Conservation (phyloP, 2,888 invertebrate genomes). For the Anodontia alba region DNA sequence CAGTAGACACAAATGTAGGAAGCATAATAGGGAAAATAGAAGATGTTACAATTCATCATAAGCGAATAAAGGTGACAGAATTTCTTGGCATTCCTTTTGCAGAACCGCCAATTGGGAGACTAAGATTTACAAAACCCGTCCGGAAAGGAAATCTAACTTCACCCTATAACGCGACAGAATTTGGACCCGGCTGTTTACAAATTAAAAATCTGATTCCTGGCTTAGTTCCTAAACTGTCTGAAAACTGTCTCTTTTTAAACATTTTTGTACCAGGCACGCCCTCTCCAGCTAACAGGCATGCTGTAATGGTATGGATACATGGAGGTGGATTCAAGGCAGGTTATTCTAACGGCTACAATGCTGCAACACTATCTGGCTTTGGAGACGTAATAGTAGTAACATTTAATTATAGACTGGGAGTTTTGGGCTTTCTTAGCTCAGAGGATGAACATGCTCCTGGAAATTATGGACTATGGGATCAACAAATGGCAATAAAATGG, state of each 20-base stretch:
- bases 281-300: slow-evolving; percentile 14
- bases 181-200: slow-evolving; percentile 34
- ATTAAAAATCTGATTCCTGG: neutral
- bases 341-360: slow-evolving; percentile 20
- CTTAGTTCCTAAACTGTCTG: slow-evolving; percentile 1
- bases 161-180: slow-evolving; percentile 12
- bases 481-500: slow-evolving; percentile 57
- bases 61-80: slow-evolving; percentile 17
- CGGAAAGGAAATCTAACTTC: slow-evolving; percentile 33
- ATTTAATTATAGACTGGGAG: slow-evolving; percentile 47
- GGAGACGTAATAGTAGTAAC: slow-evolving; percentile 46
- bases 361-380: slow-evolving; percentile 12
- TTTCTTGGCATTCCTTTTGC: slow-evolving; percentile 54
- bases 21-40: slow-evolving; percentile 31
- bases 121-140: slow-evolving; percentile 40
- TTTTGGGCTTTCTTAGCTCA: slow-evolving; percentile 48
- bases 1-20: slow-evolving; percentile 21
- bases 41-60: slow-evolving; percentile 17
- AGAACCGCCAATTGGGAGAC: slow-evolving; percentile 35
- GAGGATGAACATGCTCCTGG: slow-evolving; percentile 33
- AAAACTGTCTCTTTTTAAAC: slow-evolving; percentile 49
- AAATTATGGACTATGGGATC: slow-evolving; percentile 58
- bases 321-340: slow-evolving; percentile 39
- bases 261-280: slow-evolving; percentile 39
- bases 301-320: slow-evolving; percentile 55